These are phyloP conservation scores for Cephus pulcher DNA, from an alignment of 2,888 invertebrate genomes.

Conservation along the genomic window DNA sequence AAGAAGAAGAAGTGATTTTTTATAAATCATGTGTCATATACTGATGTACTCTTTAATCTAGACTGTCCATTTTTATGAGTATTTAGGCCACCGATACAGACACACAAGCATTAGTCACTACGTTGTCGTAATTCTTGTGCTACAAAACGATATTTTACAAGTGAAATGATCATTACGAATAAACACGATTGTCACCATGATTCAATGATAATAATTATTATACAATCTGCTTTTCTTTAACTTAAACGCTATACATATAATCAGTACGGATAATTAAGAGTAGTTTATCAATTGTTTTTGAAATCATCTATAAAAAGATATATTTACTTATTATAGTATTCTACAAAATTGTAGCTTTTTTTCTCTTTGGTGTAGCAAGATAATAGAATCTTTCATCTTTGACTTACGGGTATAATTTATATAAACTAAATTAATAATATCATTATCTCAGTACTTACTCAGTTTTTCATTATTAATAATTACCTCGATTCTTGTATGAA, in stretches of 20 bases:
- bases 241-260: neutral
- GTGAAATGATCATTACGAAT: neutral
- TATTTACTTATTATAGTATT: neutral
- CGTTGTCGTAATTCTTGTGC: neutral
- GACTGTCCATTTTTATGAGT: neutral
- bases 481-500: neutral
- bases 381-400: neutral
- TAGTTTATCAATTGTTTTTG: neutral
- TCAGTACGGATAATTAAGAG: neutral
- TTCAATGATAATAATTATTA: neutral
- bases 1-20: constrained; percentile 64
- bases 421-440: neutral
- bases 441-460: neutral
- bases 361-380: neutral
- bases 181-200: neutral
- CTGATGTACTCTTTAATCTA: neutral
- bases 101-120: neutral
- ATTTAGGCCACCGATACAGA: neutral
- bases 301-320: neutral
- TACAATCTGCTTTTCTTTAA: neutral
- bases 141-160: neutral
- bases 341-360: neutral
- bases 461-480: neutral
- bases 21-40: neutral
- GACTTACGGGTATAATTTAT: neutral